Percentiles rank a stretch among this genome's conserved stretches.
Conservation (phyloP, 2,797 vertebrate genomes). For the Florisuga fusca region DNA sequence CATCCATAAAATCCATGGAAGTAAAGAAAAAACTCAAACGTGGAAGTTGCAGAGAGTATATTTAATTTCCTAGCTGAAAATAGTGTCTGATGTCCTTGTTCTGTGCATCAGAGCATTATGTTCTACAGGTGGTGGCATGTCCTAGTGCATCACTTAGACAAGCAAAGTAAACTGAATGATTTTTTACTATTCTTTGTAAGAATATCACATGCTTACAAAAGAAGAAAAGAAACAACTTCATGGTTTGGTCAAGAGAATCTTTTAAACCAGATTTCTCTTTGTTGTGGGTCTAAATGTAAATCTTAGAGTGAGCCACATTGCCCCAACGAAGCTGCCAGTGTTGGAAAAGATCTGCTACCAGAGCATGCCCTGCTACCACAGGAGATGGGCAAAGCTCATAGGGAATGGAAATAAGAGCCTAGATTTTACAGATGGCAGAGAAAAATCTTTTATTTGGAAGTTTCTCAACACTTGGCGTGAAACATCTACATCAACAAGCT, state of each 20-base stretch:
- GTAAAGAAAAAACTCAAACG: not conserved
- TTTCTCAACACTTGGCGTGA: not conserved
- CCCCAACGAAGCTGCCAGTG: not conserved
- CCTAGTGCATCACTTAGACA: not conserved
- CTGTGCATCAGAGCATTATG: accelerated
- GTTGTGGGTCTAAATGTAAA: not conserved
- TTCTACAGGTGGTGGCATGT: not conserved
- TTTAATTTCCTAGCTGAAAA: not conserved
- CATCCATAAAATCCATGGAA: not conserved
- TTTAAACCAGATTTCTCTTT: not conserved
- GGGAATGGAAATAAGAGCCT: not conserved
- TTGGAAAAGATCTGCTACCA: not conserved
- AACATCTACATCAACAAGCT: not conserved
- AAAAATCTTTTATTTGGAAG: not conserved
- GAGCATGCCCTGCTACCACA: not conserved
- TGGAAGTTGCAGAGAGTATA: accelerated
- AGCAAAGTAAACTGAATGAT: not conserved
- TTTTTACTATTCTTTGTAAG: not conserved
- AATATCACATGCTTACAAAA: not conserved
- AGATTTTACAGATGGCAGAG: not conserved
- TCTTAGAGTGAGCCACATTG: not conserved
- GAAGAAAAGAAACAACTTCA: not conserved
- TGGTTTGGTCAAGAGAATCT: not conserved
- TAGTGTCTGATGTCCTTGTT: not conserved
- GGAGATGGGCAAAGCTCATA: not conserved